Base-by-base conservation (phyloP, 2,113 vertebrate species). In the Passer domesticus region DNA sequence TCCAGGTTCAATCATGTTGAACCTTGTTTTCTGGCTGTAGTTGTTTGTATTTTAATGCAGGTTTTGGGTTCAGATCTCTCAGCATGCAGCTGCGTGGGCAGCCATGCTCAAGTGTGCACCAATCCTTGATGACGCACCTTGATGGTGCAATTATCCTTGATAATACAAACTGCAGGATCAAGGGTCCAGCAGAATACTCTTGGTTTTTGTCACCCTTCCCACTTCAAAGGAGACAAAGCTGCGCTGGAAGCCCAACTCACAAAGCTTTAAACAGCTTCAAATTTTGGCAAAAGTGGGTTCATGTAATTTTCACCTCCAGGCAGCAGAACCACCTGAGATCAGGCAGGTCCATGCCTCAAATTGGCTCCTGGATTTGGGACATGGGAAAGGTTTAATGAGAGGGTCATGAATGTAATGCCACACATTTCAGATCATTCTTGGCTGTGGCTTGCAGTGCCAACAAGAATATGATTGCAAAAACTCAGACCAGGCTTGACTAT, bases 241-340 rank as follows among this genome's bases (percentile, higher is more conserved):
- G 13, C 2, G 0, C 37, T 77, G 11, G 43, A 66, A 49, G 11
- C 5, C 30, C 1, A 4, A 8, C 4, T 19, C 58, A 22, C 3
- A 77, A 70, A 66, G 41, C 5, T 18, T 13, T 60, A 23, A 64
- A 7, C 22, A 60, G 13, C 17, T 81, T 15, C 23, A 85, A 35
- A 35, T 15, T 69, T 87, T 80, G 23, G 28, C 37, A 63, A 47
- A 83, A 17, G 14, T 60, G 4, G 1, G 17, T 41, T 79, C 15
- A 27, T 7, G 30, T 17, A 19, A 39, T 50, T 64, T 70, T 56
- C 13, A 50, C 58, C 28, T 43, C 2, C 0, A 10, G 39, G 13
- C 64, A 70, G 6, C 9, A 64, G 64, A 79, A 49, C 31, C 15
- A 83, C 10, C 24, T 70, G 72, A 90, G 35, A 56, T 14, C 27